Percentiles rank a stretch among this genome's conserved stretches.
Evolutionary conservation across 1,140 invertebrate species (phyloP).

Genomic region (Drosophila bocki): DNA sequence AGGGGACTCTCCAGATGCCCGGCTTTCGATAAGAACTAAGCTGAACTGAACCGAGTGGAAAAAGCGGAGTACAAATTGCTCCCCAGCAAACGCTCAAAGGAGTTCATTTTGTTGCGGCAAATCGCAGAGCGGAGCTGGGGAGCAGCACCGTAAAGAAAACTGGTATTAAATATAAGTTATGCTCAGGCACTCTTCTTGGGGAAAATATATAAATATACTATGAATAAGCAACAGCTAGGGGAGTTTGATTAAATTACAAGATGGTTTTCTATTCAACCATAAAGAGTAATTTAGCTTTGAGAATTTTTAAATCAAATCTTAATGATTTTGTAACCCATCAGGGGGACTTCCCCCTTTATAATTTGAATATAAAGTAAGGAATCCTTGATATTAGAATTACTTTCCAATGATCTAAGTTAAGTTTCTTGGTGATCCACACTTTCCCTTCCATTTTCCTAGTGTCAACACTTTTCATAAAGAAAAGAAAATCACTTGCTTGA

Average conservation of each 20-base stretch:
- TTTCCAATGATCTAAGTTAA: neutral
- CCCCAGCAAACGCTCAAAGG: slow-evolving; percentile 41
- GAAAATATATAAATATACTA: neutral
- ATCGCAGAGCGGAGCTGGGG: slow-evolving; percentile 3
- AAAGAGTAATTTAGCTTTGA: neutral
- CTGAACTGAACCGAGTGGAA: slow-evolving; percentile 32
- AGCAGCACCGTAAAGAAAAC: slow-evolving; percentile 13
- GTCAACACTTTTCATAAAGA: slow-evolving; percentile 6
- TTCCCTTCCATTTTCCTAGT: neutral
- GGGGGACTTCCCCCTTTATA: too few relatives aligned
- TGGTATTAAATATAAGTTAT: slow-evolving; percentile 13
- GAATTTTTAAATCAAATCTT: neutral
- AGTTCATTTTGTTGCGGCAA: slow-evolving; percentile 47
- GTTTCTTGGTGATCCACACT: too few relatives aligned
- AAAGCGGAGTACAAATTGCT: slow-evolving; percentile 61
- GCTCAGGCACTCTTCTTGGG: neutral
- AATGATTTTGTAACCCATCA: too few relatives aligned
- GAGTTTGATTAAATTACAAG: neutral
- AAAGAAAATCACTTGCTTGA: slow-evolving; percentile 1
- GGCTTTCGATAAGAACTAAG: slow-evolving; percentile 64
- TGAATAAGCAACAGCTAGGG: neutral
- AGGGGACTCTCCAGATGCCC: slow-evolving; percentile 56
- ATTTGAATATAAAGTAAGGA: neutral
- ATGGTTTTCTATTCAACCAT: neutral
- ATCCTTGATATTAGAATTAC: too few relatives aligned